Evolutionary conservation across 1,140 invertebrate species (phyloP).

Genomic region (Dreissena rostriformis): DNA sequence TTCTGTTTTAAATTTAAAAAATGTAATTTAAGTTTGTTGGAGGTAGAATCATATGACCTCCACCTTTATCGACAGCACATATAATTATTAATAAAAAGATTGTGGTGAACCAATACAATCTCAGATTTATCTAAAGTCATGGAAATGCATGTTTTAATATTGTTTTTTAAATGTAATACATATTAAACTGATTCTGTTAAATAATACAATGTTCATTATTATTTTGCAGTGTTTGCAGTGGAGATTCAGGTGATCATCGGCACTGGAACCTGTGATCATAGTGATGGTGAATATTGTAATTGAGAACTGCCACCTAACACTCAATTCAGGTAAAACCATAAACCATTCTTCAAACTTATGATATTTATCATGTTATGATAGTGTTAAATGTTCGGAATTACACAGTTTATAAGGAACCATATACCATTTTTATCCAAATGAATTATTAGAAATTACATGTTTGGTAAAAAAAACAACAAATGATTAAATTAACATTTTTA

Average conservation of each 20-base stretch:
- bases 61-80: neutral
- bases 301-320: slow-evolving; percentile 12
- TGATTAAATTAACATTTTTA: too few relatives aligned
- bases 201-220: neutral
- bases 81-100: neutral
- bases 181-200: neutral
- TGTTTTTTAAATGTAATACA: neutral
- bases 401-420: too few relatives aligned
- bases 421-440: too few relatives aligned
- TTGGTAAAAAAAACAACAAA: too few relatives aligned
- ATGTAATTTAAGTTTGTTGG: too few relatives aligned
- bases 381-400: too few relatives aligned
- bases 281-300: slow-evolving; percentile 31
- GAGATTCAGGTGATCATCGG: slow-evolving; percentile 9
- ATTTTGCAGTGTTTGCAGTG: neutral
- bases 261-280: too few relatives aligned
- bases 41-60: too few relatives aligned
- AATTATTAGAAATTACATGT: too few relatives aligned
- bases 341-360: too few relatives aligned
- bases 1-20: too few relatives aligned
- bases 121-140: neutral
- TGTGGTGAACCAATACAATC: neutral
- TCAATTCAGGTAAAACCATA: slow-evolving; percentile 2
- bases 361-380: too few relatives aligned
- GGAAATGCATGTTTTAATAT: neutral